Evolutionary conservation across 2,113 vertebrate genomes (phyloP), one percentile per base, ranked within the genome.

Genomic region (Cyrtonyx montezumae): DNA sequence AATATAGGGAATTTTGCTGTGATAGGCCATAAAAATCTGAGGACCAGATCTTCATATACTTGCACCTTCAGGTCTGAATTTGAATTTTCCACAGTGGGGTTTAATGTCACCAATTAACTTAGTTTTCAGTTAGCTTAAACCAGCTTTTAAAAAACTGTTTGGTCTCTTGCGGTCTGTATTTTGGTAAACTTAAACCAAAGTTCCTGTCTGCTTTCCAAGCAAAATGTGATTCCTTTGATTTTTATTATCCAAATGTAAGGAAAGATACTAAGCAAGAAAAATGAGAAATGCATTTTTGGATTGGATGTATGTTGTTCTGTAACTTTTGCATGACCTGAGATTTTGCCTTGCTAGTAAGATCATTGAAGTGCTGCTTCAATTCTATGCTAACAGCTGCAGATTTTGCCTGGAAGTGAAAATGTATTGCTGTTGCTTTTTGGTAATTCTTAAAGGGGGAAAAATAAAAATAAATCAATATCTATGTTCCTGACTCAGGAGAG

Each of bases 271-370:
- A 78, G 23, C 7, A 76, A 71, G 48, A 61, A 79, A 71, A 8
- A 32, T 0, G 2, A 62, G 69, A 70, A 74, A 45, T 19, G 8
- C 4, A 16, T 17, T 90, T 90, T 78, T 61, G 36, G 68, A 6
- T 58, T 79, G 21, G 8, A 22, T 18, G 3, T 62, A 34, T 0
- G 2, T 49, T 66, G 20, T 65, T 75, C 22, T 86, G 26, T 36
- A 61, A n/a, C 40, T 89, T 77, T 61, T 8, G 34, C 13, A 8
- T 8, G 5, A 36, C 5, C 8, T 3, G 65, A 49, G 15, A 4
- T 20, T 79, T 91, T 80, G 55, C 8, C 0, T 0, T 46, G 7
- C 34, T 75, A 28, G 12, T 34, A 34, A 8, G 45, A 37, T 49
- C 6, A 15, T 1, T 79, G 48, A 61, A 79, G 28, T 34, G 16